A percentile compares a stretch with the other conserved stretches of the same genome.
These are phyloP conservation scores for Helicoverpa armigera DNA, from an alignment of 1,140 invertebrate genomes.

Conservation along the genomic window DNA sequence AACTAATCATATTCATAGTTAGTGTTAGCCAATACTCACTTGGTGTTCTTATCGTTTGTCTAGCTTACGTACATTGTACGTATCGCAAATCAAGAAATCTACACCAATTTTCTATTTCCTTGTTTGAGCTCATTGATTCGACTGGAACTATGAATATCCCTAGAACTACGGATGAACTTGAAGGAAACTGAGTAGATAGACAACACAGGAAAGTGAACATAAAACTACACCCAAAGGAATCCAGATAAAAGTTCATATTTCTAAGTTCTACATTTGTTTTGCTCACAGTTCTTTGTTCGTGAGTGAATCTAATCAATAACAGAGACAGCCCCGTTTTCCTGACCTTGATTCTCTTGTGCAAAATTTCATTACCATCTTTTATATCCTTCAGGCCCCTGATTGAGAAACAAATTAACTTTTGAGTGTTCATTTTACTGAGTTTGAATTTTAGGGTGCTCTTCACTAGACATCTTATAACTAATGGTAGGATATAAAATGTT, in stretches of 20 bases:
- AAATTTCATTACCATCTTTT: conserved; percentile 28
- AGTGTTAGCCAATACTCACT: conserved; percentile 4
- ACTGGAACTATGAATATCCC: too few relatives aligned
- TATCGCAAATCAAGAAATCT: not conserved
- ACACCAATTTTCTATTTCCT: not conserved
- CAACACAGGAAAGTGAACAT: too few relatives aligned
- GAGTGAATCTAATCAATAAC: not conserved
- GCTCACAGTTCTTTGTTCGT: not conserved
- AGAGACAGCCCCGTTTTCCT: not conserved
- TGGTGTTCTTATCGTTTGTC: conserved; percentile 10
- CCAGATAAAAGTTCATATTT: not conserved
- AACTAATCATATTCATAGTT: conserved; percentile 4
- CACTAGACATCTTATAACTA: not conserved
- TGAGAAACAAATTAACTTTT: conserved; percentile 38
- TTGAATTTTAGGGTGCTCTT: not conserved
- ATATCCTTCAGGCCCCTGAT: conserved; percentile 14
- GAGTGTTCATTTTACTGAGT: conserved; percentile 11
- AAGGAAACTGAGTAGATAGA: too few relatives aligned
- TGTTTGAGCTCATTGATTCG: too few relatives aligned
- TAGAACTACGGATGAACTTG: too few relatives aligned
- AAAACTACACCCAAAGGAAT: not conserved
- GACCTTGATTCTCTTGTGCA: conserved; percentile 1
- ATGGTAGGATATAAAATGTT: not conserved
- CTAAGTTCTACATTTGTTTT: not conserved
- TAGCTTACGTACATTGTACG: not conserved